Evolutionary conservation across 2,113 vertebrate species (phyloP), one percentile per base, ranked within the genome.

Genomic region (Plecturocebus donacophilus): DNA sequence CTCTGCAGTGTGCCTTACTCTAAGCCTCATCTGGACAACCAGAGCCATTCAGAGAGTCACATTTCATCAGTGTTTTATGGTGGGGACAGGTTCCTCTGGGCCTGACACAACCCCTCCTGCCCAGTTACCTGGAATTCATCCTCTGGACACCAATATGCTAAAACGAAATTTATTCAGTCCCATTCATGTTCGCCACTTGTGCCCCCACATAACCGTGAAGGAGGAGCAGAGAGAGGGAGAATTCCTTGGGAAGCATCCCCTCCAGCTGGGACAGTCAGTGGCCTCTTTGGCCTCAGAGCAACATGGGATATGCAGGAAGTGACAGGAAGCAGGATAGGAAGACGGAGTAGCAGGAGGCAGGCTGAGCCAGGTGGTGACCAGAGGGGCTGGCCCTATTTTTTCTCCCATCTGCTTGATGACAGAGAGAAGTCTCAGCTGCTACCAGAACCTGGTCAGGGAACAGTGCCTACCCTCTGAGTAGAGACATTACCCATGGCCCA

Each of bases 171-270:
- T 7, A 9, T 11, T 12, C 40, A 0, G 3, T 4, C n/a, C 7
- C 10, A 2, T 4, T 11, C 40, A n/a, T 0, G 8, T 66, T 19
- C n/a, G 7, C 32, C 35, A 1, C 3, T 0, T 0, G 30, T 14
- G 13, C 77, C 35, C 58, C 85, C 3, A 13, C 1, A 32, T 6
- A 25, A 7, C 52, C 7, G 23, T 20, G 9, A 47, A 87, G 12
- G 42, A 47, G 35, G 68, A 23, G 4, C 38, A 58, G 49, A n/a
- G 71, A n/a, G 3, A 19, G 7, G 45, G 5, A 47, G 16, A 2
- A 2, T 3, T 40, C 75, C 35, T 38, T 6, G 8, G 13, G 42
- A 42, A 66, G 45, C 27, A 3, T 4, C 42, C 42, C 14, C 10
- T 52, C 35, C 0, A 1, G 5, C 5, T 12, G 49, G 35, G 7